Base-by-base conservation (phyloP, 2,113 vertebrate species). In the Chionodraco myersi region DNA sequence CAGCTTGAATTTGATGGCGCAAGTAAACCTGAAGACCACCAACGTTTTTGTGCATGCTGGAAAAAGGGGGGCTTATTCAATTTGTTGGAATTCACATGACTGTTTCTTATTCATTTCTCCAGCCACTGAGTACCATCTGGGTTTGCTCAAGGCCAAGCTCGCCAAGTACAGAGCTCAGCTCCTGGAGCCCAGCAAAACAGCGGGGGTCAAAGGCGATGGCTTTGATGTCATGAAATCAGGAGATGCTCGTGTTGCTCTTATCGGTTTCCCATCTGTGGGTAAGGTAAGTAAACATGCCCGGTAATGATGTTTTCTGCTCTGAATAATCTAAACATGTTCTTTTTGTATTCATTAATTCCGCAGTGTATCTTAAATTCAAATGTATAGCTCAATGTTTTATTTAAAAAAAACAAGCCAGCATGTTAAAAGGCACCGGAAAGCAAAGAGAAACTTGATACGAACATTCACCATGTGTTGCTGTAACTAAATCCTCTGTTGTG, bases 191-290 rank as follows among this genome's bases (percentile, higher is more conserved):
- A 96, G 98, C 73, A 99, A 99, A 70, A 96, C 97, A 0, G 94
- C 97, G 0, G 96, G 97, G 0, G 95, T 94, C 2, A 99, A 99
- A 94, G 98, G 98, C 7, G 98, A 99, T 80, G 98, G 98, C 82
- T 99, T 99, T 0, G 98, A 99, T 96, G 98, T 99, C 53, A 99
- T 99, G 98, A 99, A 99, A 94, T 99, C 98, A 2, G 98, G 98
- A 14, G 98, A 99, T 68, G 98, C 98, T 49, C 94, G 98, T 0
- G 98, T 99, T 80, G 98, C 98, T 0, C 96, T 99, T n/a, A 98
- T 99, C 0, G 98, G 98, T 56, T 99, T 99, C 76, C 98, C 98
- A 36, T 99, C 98, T 7, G 98, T 99, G 92, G 98, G 98, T 92
- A 99, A 99, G 97, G 98, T 99, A 95, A 89, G 97, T 95, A 74